Percentiles rank a stretch among this genome's conserved stretches.
Conservation (phyloP, 2,888 invertebrate species). For the Epistrophe grossulariae region DNA sequence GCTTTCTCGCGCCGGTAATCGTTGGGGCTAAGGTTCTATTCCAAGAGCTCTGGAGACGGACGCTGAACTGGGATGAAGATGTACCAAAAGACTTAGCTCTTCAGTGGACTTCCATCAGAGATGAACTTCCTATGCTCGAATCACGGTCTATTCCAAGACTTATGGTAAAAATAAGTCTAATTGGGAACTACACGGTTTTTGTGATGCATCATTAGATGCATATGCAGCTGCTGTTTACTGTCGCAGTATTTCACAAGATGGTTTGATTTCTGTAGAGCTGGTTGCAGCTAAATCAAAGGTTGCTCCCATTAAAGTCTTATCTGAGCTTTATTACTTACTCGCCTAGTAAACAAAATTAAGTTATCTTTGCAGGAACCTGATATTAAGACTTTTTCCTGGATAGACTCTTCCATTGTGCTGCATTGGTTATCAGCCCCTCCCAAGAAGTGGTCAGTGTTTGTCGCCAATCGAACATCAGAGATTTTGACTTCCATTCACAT, state of each 20-base stretch:
- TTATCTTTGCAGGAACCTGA: background rate
- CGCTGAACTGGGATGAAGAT: constrained; percentile 1
- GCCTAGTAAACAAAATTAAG: constrained; percentile 3
- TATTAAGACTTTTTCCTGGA: background rate
- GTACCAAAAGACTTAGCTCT: background rate
- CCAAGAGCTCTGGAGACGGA: background rate
- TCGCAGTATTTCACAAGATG: background rate
- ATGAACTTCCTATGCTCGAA: background rate
- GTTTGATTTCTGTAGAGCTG: background rate
- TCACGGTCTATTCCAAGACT: background rate
- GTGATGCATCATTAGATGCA: constrained; percentile 12
- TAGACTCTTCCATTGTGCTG: constrained; percentile 8
- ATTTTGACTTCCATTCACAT: background rate
- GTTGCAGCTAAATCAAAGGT: constrained; percentile 1
- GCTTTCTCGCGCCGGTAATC: background rate
- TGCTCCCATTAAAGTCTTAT: constrained; percentile 8
- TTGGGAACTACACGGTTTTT: constrained; percentile 16
- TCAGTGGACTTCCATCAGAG: background rate
- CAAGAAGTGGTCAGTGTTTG: constrained; percentile 11
- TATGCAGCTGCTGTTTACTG: background rate
- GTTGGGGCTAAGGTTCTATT: background rate
- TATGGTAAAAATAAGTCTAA: background rate
- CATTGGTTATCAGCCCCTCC: constrained; percentile 17
- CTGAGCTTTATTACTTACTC: background rate
- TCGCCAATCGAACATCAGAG: constrained; percentile 8